These are phyloP conservation scores for Drosophila pruinosa DNA, from an alignment of 1,140 invertebrate genomes.

Conservation along the genomic window DNA sequence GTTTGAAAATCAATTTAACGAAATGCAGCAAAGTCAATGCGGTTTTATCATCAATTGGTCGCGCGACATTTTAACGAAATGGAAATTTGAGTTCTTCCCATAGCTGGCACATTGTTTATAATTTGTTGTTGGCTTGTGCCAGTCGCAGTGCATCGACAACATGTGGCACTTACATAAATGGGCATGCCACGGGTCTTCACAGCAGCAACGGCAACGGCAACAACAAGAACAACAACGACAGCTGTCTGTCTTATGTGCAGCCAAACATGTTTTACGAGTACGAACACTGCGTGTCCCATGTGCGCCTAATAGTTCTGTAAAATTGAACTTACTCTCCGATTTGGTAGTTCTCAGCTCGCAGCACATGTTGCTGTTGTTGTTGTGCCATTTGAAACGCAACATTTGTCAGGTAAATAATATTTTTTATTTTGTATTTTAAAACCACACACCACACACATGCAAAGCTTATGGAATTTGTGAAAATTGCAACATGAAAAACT, in stretches of 20 bases:
- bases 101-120: constrained; percentile 40
- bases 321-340: constrained; percentile 45
- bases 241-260: constrained; percentile 66
- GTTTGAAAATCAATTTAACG: constrained; percentile 67
- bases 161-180: constrained; percentile 77
- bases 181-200: constrained; percentile 37
- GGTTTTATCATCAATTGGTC: constrained; percentile 55
- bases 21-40: constrained; percentile 39
- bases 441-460: constrained; percentile 5
- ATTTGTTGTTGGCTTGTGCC: constrained; percentile 41
- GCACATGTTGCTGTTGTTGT: constrained; percentile 41
- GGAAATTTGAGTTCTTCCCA: constrained; percentile 58
- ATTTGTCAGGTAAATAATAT: constrained; percentile 63
- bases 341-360: background rate
- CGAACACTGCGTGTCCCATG: background rate
- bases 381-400: constrained; percentile 32
- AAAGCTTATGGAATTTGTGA: constrained; percentile 48
- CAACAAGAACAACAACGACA: constrained; percentile 48
- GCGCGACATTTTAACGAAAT: constrained; percentile 60
- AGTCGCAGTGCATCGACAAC: constrained; percentile 33
- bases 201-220: constrained; percentile 4
- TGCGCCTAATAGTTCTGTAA: constrained; percentile 30
- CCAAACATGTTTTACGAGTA: constrained; percentile 63
- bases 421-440: constrained; percentile 27
- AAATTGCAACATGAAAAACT: constrained; percentile 69